Evolutionary conservation across 2,113 vertebrate genomes (phyloP).

Genomic region (Ctenomys sociabilis): DNA sequence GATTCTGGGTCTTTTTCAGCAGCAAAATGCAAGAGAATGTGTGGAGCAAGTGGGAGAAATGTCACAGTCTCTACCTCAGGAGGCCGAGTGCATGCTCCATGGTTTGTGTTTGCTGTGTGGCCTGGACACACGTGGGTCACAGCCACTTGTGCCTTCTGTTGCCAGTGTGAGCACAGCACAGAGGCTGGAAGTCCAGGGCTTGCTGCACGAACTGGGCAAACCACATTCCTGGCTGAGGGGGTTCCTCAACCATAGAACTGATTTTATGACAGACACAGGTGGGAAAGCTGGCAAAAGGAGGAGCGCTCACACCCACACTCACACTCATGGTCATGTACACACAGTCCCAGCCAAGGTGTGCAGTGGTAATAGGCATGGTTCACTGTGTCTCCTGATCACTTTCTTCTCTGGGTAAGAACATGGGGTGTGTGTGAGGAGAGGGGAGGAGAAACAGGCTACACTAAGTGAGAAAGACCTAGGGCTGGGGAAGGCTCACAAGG

Average conservation of each 20-base stretch:
- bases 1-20: not conserved
- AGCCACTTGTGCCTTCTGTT: not conserved
- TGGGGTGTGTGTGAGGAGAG: not conserved
- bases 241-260: not conserved
- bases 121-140: fast-evolving
- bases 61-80: not conserved
- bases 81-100: not conserved
- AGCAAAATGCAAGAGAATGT: not conserved
- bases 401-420: no score
- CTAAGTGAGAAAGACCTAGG: not conserved
- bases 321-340: not conserved
- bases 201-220: fast-evolving
- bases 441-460: not conserved
- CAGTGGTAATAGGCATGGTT: fast-evolving
- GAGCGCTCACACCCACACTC: no score
- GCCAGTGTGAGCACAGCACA: not conserved
- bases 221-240: not conserved
- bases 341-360: fast-evolving
- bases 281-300: not conserved
- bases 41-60: not conserved
- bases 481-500: no score
- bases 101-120: not conserved
- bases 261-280: not conserved
- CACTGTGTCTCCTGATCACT: fast-evolving
- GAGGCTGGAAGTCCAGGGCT: not conserved